A percentile compares a stretch with the other conserved stretches of the same genome.
Evolutionary conservation across 1,140 invertebrate genomes (phyloP).

Genomic region (Rhynchophorus ferrugineus): DNA sequence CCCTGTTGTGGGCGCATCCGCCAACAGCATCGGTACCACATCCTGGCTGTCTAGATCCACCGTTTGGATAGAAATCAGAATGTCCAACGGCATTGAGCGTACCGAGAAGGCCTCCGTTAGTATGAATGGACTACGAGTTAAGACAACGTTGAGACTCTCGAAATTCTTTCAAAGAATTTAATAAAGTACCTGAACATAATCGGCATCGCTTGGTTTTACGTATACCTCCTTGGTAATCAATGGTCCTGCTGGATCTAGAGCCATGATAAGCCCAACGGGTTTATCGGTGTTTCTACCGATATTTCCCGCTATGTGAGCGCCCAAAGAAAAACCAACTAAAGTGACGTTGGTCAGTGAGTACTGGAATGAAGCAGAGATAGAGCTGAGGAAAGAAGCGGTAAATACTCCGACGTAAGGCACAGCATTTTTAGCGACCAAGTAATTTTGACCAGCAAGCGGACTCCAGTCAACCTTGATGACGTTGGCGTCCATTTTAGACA

Average conservation of each 20-base stretch:
- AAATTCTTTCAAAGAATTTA: too few species aligned
- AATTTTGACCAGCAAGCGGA: not conserved
- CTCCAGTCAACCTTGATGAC: not conserved
- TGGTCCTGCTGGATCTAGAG: constrained; percentile 48
- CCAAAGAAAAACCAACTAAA: constrained; percentile 59
- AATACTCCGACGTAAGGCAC: constrained; percentile 45
- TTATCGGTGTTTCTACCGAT: constrained; percentile 43
- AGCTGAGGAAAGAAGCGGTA: constrained; percentile 45
- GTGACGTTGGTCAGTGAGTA: constrained; percentile 46
- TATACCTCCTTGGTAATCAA: constrained; percentile 35
- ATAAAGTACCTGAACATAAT: constrained; percentile 2
- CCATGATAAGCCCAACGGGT: constrained; percentile 36
- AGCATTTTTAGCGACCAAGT: constrained; percentile 23
- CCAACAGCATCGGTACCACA: not conserved
- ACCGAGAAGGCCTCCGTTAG: constrained; percentile 54
- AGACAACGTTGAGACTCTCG: too few species aligned
- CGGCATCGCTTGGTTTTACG: not conserved
- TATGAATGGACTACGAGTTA: too few species aligned
- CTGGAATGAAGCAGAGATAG: constrained; percentile 39
- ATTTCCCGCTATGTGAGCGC: constrained; percentile 56
- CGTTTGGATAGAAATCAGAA: constrained; percentile 61
- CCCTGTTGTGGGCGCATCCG: not conserved
- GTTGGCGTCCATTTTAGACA: not conserved
- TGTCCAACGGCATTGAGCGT: constrained; percentile 51
- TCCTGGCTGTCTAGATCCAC: constrained; percentile 44